These are phyloP conservation scores for Hedychridium roseum DNA, from an alignment of 2,888 invertebrate species.

Conservation along the genomic window DNA sequence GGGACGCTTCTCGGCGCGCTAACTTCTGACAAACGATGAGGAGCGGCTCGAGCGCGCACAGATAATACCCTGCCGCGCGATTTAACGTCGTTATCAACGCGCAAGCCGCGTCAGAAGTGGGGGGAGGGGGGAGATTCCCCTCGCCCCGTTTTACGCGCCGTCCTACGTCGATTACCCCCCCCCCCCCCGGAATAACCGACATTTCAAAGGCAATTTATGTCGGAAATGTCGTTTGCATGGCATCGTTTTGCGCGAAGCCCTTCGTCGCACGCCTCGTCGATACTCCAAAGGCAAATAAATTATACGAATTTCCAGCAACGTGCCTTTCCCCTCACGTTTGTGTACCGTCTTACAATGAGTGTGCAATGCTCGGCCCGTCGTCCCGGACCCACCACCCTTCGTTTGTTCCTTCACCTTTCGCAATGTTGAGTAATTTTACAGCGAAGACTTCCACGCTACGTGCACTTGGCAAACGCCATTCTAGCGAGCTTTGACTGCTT, in stretches of 20 bases:
- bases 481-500: too few relatives aligned
- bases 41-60: not conserved
- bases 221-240: slow-evolving; percentile 29
- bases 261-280: slow-evolving; percentile 16
- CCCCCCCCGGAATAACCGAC: not conserved
- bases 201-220: slow-evolving; percentile 28
- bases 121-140: not conserved
- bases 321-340: too few relatives aligned
- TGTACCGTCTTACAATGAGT: too few relatives aligned
- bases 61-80: slow-evolving; percentile 2
- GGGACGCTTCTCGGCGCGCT: too few relatives aligned
- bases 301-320: too few relatives aligned
- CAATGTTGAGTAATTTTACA: too few relatives aligned
- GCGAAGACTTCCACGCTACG: too few relatives aligned
- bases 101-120: too few relatives aligned
- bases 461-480: too few relatives aligned
- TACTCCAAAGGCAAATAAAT: too few relatives aligned
- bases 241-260: slow-evolving; percentile 21
- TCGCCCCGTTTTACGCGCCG: not conserved
- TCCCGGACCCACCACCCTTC: not conserved
- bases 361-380: too few relatives aligned
- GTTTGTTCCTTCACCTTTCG: not conserved
- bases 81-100: slow-evolving; percentile 1
- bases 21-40: not conserved
- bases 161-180: not conserved